Evolutionary conservation across 2,888 invertebrate genomes (phyloP), one percentile per base, ranked within the genome.

Genomic region (Cremastinae sp.): DNA sequence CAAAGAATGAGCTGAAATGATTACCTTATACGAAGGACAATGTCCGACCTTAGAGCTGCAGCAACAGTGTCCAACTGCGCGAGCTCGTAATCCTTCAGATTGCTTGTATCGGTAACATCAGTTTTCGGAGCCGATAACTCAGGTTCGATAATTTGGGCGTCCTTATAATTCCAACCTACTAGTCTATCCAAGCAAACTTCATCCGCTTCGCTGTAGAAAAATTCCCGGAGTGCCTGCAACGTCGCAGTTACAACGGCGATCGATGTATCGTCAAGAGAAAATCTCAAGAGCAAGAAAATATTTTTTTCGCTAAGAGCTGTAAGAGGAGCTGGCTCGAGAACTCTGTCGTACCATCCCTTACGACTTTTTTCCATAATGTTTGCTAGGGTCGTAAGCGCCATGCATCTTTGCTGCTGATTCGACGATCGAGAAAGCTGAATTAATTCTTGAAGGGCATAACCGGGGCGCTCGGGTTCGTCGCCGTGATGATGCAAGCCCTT

Each of bases 401-500:
- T 91, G 0, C 94, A 93, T 83, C 97, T 92, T 90, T 98, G 98
- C 84, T 97, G 97, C 14, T 93, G 92, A n/a, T 96, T 91, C 49
- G 94, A 92, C 0, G 96, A 95, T 66, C 93, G 92, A 75, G 94
- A 93, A 0, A 98, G 90, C 78, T 95, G 94, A 83, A 98, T 94
- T 0, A 98, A 89, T 90, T 98, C 98, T 80, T 95, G 95, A 9
- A 98, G 88, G 0, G 97, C 94, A 89, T 98, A 98, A 0, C 98
- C 98, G 1, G 98, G 96, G 75, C 97, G 92, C 76, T 94, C 95
- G 5, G 97, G 95, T 88, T 98, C 98, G 80, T 96, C 95, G 0
- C 98, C 98, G 90, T 98, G 98, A 89, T 98, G 96, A 89, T 97
- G 97, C 12, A 98, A 91, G 45, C 93, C 94, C 83, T 93, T 92